A percentile compares a stretch with the other conserved stretches of the same genome.
These are phyloP conservation scores for Lycopodina hypogea DNA, from an alignment of 37 sponge, comb jelly and placozoan species.

Conservation along the genomic window DNA sequence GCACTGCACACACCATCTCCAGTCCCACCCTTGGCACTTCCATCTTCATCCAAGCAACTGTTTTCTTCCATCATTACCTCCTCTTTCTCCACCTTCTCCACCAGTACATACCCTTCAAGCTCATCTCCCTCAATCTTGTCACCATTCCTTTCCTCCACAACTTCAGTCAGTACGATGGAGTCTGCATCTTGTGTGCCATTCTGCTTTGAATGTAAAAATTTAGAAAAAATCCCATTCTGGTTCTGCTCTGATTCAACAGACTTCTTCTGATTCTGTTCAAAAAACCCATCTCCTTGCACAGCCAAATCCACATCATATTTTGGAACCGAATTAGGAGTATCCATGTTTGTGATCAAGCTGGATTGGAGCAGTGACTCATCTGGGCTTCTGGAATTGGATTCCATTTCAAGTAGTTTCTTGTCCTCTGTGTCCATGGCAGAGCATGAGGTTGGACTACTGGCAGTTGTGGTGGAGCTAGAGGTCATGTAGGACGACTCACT, in stretches of 20 bases:
- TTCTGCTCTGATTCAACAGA: no score
- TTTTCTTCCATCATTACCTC: neutral
- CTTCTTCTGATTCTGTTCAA: no score
- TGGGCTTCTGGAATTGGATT: neutral
- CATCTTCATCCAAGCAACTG: no score
- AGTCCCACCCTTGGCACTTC: neutral
- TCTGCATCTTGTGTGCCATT: neutral
- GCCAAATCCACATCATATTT: no score
- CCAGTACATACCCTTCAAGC: neutral
- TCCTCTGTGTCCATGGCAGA: slow-evolving; percentile 3
- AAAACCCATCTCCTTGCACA: no score
- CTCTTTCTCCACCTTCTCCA: neutral
- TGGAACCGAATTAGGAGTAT: neutral
- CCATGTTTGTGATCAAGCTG: neutral
- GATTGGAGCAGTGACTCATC: neutral
- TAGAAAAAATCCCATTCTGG: no score
- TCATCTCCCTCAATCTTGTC: no score
- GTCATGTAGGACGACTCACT: neutral
- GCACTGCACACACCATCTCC: no score
- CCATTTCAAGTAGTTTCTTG: slow-evolving; percentile 14
- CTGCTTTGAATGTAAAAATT: no score
- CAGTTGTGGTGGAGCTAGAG: neutral
- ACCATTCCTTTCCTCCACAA: no score
- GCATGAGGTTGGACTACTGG: slow-evolving; percentile 3
- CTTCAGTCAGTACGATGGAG: neutral